These are phyloP conservation scores for Tychaedon coryphoeus DNA, from an alignment of 2,113 vertebrate species.

Conservation along the genomic window DNA sequence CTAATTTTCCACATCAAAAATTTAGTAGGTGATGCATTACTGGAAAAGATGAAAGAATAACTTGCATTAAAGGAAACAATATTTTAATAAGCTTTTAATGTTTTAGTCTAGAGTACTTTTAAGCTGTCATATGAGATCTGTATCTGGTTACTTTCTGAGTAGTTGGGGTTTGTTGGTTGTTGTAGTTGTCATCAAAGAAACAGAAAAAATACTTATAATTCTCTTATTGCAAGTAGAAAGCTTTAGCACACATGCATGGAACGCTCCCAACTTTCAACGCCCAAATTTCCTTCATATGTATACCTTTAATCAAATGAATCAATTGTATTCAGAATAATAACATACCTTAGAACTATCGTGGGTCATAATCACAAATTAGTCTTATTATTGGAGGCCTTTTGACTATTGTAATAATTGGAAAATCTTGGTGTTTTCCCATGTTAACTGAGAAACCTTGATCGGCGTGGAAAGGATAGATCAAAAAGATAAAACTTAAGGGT, in stretches of 20 bases:
- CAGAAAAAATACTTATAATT: neutral
- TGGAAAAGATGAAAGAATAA: neutral
- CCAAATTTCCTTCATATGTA: neutral
- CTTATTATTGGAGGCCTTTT: neutral
- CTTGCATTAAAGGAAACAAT: neutral
- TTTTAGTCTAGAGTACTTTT: neutral
- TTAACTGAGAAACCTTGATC: neutral
- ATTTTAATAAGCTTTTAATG: neutral
- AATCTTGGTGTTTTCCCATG: neutral
- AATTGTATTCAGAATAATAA: neutral
- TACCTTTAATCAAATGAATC: neutral
- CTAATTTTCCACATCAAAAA: constrained; percentile 20
- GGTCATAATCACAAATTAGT: neutral
- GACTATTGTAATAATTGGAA: neutral
- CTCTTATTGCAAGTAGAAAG: neutral
- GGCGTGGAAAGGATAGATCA: neutral
- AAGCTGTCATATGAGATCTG: neutral
- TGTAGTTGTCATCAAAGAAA: neutral
- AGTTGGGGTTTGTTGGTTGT: neutral
- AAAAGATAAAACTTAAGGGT: neutral
- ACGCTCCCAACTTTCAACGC: neutral
- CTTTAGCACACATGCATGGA: neutral
- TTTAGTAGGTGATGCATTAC: neutral
- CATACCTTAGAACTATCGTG: neutral
- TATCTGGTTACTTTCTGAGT: neutral